These are phyloP conservation scores for Crypturellus tataupa DNA, from an alignment of 2,797 vertebrate species.

Conservation along the genomic window DNA sequence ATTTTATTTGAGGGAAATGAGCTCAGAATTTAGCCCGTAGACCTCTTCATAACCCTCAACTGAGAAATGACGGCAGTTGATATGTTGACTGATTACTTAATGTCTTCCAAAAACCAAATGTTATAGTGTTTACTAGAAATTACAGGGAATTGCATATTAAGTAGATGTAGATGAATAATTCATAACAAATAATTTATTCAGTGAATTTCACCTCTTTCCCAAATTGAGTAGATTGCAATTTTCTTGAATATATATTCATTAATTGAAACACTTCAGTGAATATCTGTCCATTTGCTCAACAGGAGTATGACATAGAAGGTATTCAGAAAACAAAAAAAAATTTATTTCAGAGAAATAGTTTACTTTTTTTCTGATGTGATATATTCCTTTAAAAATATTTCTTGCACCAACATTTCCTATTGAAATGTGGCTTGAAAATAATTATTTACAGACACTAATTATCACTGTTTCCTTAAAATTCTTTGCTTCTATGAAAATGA, in stretches of 20 bases:
- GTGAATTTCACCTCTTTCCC: conserved; percentile 23
- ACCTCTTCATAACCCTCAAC: background rate
- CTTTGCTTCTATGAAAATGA: background rate
- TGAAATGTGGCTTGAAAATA: background rate
- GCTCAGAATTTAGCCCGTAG: background rate
- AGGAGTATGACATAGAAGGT: background rate
- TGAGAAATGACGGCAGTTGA: conserved; percentile 16
- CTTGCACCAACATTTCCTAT: background rate
- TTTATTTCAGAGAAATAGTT: background rate
- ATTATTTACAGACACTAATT: background rate
- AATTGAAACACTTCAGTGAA: conserved; percentile 16
- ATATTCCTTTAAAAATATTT: background rate
- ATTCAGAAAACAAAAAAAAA: background rate
- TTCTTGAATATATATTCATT: conserved; percentile 48
- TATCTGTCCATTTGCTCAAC: conserved; percentile 13
- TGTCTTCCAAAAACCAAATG: conserved; percentile 52
- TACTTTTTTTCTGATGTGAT: background rate
- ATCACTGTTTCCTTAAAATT: background rate
- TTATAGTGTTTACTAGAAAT: conserved; percentile 43
- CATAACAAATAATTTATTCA: conserved; percentile 47
- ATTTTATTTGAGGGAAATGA: background rate
- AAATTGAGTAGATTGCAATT: conserved; percentile 27
- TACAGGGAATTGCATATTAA: conserved; percentile 18
- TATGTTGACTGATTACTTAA: conserved; percentile 45
- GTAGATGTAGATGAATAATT: conserved; percentile 52